Evolutionary conservation across 2,888 invertebrate species (phyloP), one percentile per base, ranked within the genome.

Genomic region (Cephus pulcher): DNA sequence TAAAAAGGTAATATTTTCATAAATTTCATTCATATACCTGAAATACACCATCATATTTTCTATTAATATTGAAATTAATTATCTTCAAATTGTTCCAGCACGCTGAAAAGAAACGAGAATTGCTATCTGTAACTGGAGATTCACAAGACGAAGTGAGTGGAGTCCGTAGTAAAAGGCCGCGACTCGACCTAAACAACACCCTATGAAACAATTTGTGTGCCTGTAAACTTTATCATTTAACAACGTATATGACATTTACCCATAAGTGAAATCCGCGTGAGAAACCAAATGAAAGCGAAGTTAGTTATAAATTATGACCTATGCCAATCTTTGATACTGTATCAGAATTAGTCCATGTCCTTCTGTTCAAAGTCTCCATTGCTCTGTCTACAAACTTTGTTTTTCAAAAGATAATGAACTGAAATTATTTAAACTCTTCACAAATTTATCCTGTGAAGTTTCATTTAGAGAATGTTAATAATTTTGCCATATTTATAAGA

Each of bases 1-100:
- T 90, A 98, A 97, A 93, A 97, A 97, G 94, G 95, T 96, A 92
- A 75, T n/a, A 69, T 34, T 69, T 12, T 73, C 75, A 75, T 68
- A 71, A 35, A 30, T 73, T 33, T 33, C 23, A 12, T 33, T 23
- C 68, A 12, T 74, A 74, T 11, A 71, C 32, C 12, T 11, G 11
- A 73, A 75, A 34, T 11, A 30, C 71, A 30, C 30, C 9, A 71
- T 30, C 34, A 15, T 11, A 30, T 71, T 75, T 77, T 81, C 78
- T 71, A 75, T 74, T 78, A 75, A 74, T 79, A 77, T 68, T 75
- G 78, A 75, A 78, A 78, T 76, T 11, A 40, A 37, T 37, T 37
- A 73, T 74, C 68, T 74, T n/a, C 34, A 11, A 71, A 76, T 73
- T 23, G 77, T 93, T 93, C 90, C 92, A 94, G 92, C 93, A 92